Evolutionary conservation across 2,888 invertebrate species (phyloP).

Genomic region (Chrysolina americana): DNA sequence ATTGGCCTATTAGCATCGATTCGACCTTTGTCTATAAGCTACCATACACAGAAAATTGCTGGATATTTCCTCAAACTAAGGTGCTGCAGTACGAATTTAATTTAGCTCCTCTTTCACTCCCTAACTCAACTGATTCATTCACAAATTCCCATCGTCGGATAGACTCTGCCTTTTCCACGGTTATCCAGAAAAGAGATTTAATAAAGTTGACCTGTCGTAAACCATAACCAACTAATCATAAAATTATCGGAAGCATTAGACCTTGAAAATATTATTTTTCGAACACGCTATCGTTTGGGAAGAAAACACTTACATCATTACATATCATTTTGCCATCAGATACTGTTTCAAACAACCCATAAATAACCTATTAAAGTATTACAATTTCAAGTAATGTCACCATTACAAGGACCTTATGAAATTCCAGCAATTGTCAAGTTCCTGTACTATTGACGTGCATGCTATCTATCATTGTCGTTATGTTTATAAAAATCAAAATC

Average conservation of each 20-base stretch:
- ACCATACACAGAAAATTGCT: no score
- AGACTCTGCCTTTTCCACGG: no score
- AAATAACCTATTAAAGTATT: constrained; percentile 2
- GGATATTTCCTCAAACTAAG: no score
- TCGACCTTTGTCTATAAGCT: no score
- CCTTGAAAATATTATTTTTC: constrained; percentile 30
- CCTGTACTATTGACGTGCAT: neutral
- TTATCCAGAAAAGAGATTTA: neutral
- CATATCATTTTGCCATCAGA: constrained; percentile 22
- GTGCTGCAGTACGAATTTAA: no score
- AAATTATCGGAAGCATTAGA: constrained; percentile 29
- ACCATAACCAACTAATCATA: neutral
- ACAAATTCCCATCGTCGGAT: no score
- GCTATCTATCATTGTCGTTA: neutral
- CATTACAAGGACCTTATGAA: constrained; percentile 5
- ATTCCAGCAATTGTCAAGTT: neutral
- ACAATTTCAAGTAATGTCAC: neutral
- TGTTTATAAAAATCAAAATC: neutral
- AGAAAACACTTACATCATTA: constrained; percentile 24
- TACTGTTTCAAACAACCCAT: constrained; percentile 6
- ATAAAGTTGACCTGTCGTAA: neutral
- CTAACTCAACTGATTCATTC: no score
- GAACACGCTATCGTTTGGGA: constrained; percentile 19
- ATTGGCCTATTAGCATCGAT: no score
- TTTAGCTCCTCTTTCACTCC: no score